Percentiles rank a stretch among this genome's conserved stretches.
Evolutionary conservation across 2,797 vertebrate species (phyloP).

Genomic region (Pseudocheirus occidentalis): DNA sequence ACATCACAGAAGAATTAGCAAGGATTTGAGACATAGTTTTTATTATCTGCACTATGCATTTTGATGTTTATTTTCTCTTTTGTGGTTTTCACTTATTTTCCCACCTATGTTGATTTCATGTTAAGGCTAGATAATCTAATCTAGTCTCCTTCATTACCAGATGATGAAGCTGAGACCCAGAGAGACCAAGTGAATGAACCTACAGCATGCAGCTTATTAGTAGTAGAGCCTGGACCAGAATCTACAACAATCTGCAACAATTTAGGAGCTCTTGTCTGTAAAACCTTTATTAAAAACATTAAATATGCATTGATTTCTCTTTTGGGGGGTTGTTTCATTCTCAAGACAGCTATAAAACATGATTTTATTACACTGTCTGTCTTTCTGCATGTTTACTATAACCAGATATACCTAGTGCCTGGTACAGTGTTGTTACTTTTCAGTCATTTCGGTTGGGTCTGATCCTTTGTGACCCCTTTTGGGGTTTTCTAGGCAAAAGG

Average conservation of each 20-base stretch:
- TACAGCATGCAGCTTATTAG: neutral
- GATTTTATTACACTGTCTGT: too few relatives aligned
- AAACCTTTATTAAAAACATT: neutral
- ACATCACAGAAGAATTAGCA: neutral
- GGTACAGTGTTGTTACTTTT: too few relatives aligned
- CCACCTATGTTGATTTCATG: neutral
- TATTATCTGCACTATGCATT: neutral
- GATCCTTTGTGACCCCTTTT: too few relatives aligned
- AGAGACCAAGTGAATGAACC: neutral
- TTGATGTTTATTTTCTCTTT: neutral
- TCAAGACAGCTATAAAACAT: too few relatives aligned
- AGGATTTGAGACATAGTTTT: neutral
- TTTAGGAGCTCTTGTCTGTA: neutral
- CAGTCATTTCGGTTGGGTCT: too few relatives aligned
- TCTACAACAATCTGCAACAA: neutral
- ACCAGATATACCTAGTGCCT: too few relatives aligned
- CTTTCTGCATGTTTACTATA: too few relatives aligned
- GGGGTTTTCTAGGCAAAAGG: too few relatives aligned
- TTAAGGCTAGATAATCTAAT: neutral
- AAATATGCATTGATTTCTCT: neutral
- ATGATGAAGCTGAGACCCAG: too few relatives aligned
- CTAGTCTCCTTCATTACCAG: too few relatives aligned
- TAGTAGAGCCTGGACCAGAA: neutral
- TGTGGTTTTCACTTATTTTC: neutral
- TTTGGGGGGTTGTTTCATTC: neutral